Evolutionary conservation across 2,113 vertebrate species (phyloP).

Genomic region (Oceanodroma tethys): DNA sequence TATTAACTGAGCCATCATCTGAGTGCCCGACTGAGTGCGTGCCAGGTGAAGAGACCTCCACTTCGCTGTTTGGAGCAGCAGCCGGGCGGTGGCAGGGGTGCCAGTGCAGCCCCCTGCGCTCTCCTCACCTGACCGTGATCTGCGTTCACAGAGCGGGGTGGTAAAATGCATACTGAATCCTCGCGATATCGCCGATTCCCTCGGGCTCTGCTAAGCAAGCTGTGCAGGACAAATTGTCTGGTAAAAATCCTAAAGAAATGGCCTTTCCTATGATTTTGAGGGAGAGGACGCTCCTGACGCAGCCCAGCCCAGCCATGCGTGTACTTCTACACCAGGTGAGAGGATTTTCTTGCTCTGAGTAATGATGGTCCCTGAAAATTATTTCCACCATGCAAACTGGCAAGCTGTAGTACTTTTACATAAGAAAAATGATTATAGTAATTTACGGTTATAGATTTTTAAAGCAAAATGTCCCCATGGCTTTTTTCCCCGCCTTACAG

Average conservation of each 20-base stretch:
- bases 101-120: neutral
- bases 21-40: neutral
- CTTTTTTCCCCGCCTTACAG: neutral
- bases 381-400: neutral
- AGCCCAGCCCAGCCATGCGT: neutral
- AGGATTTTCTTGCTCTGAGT: neutral
- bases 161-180: neutral
- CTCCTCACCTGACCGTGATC: neutral
- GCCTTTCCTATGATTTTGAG: neutral
- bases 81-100: neutral
- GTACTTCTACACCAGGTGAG: rapidly evolving
- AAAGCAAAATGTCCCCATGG: neutral
- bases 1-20: neutral
- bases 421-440: neutral
- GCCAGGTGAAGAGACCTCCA: neutral
- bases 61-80: neutral
- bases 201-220: neutral
- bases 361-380: neutral
- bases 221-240: neutral
- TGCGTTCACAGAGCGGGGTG: neutral
- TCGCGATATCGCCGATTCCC: rapidly evolving
- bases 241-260: neutral
- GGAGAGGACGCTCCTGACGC: neutral
- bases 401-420: neutral
- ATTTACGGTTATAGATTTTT: neutral